Conservation (phyloP, 2,888 invertebrate species). For the Pterostichus madidus region DNA sequence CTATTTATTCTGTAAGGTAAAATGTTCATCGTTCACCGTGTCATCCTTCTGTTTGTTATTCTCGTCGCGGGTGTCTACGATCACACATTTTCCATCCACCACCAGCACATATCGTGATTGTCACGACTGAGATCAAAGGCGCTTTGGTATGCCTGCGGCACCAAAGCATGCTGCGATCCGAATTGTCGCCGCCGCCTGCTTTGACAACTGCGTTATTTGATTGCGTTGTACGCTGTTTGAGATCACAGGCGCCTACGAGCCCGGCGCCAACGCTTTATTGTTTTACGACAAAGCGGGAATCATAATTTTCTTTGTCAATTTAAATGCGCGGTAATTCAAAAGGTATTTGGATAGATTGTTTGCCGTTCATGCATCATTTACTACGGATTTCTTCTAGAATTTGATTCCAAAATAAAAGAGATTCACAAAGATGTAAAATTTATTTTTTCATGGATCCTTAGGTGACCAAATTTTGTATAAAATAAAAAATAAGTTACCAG, state of each 20-base stretch:
- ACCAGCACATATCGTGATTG: slow-evolving; percentile 71
- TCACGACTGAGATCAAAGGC: slow-evolving; percentile 74
- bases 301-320: slow-evolving; percentile 57
- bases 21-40: background rate
- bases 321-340: slow-evolving; percentile 50
- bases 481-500: too few relatives aligned
- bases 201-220: slow-evolving; percentile 62
- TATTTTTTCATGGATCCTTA: too few relatives aligned
- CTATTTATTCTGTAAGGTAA: slow-evolving; percentile 7
- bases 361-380: too few relatives aligned
- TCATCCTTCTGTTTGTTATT: slow-evolving; percentile 21
- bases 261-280: slow-evolving; percentile 31
- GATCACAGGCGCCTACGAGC: slow-evolving; percentile 13
- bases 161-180: slow-evolving; percentile 33
- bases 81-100: slow-evolving; percentile 15
- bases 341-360: background rate
- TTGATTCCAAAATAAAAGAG: background rate
- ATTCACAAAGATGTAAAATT: too few relatives aligned
- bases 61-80: slow-evolving; percentile 5
- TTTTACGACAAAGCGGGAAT: slow-evolving; percentile 53
- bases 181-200: slow-evolving; percentile 50
- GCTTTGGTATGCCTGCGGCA: slow-evolving; percentile 68
- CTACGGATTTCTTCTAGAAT: too few relatives aligned
- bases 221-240: slow-evolving; percentile 45
- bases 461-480: too few relatives aligned